Conservation (phyloP, 2,888 invertebrate species). For the Ichneumon xanthorius region DNA sequence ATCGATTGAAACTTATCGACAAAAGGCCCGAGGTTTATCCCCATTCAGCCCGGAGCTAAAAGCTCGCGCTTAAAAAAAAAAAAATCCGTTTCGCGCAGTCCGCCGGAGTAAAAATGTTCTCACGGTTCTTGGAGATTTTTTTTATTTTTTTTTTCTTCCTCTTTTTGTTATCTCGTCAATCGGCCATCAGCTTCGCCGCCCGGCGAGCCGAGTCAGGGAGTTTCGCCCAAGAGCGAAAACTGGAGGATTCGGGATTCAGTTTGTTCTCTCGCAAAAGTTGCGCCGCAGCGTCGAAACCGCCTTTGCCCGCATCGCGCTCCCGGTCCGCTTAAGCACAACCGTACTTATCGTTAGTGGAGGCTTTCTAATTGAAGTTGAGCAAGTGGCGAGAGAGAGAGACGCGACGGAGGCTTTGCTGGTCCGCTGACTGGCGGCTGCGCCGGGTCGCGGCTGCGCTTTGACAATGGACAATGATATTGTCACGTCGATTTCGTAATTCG, state of each 20-base stretch:
- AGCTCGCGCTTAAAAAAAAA: neutral
- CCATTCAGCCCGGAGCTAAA: neutral
- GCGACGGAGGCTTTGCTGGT: conserved; percentile 55
- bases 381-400: conserved; percentile 46
- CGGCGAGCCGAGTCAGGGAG: conserved; percentile 21
- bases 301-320: conserved; percentile 49
- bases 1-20: neutral
- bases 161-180: conserved; percentile 11
- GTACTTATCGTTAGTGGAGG: conserved; percentile 69
- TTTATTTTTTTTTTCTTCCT: conserved; percentile 12
- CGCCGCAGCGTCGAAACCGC: conserved; percentile 32
- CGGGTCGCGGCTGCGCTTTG: conserved; percentile 48
- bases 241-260: conserved; percentile 41
- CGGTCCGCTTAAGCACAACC: conserved; percentile 41
- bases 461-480: conserved; percentile 62
- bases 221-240: conserved; percentile 20
- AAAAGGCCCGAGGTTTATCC: neutral
- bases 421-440: conserved; percentile 49
- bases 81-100: conserved; percentile 32
- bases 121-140: conserved; percentile 20
- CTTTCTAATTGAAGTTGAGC: conserved; percentile 71
- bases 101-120: conserved; percentile 41
- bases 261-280: conserved; percentile 51
- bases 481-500: conserved; percentile 51
- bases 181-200: conserved; percentile 29